phyloP scores from a whole-genome alignment of 2,113 vertebrate species.

The Uria lomvia region DNA sequence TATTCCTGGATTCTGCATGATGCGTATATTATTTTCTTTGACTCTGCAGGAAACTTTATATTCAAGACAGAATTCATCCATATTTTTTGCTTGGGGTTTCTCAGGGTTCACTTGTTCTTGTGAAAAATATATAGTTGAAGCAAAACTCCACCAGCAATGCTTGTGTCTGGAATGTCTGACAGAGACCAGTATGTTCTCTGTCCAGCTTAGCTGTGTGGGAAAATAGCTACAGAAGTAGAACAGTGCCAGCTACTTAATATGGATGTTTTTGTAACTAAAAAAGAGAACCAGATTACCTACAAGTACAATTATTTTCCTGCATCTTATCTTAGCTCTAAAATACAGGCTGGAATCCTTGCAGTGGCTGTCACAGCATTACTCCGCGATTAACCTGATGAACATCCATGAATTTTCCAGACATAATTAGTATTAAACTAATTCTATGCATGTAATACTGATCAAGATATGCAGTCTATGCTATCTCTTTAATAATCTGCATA shows the following conservation, averaged over 20 bases:
- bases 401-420: background rate
- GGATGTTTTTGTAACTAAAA: background rate
- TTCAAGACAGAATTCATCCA: background rate
- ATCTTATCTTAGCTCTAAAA: background rate
- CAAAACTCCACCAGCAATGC: background rate
- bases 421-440: background rate
- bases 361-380: background rate
- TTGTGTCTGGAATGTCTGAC: background rate
- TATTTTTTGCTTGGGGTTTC: background rate
- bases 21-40: background rate
- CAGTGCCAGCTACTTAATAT: background rate
- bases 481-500: background rate
- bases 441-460: background rate
- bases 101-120: background rate
- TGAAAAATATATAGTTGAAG: background rate
- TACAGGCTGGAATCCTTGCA: background rate
- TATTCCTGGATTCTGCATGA: background rate
- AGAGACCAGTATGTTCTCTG: background rate
- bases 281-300: background rate
- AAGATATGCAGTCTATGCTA: background rate
- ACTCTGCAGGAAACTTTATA: background rate
- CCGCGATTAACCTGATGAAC: background rate
- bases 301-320: background rate
- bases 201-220: background rate
- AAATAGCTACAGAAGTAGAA: background rate